phyloP scores from a whole-genome alignment of 2,888 invertebrate genomes.

The Brassicogethes aeneus region DNA sequence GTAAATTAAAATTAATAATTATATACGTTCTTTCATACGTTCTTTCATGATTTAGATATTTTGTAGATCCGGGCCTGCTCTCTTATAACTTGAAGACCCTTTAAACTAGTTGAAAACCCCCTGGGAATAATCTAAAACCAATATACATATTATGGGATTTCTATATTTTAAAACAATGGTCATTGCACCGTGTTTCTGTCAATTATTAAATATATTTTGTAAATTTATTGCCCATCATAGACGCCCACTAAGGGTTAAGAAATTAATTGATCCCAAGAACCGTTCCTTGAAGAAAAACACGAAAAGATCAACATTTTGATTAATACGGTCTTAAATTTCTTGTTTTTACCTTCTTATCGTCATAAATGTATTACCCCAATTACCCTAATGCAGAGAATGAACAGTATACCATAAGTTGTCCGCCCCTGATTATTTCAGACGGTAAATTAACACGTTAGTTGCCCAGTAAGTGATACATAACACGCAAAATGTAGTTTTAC shows the following conservation, averaged over 20 bases:
- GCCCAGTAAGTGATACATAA: not conserved
- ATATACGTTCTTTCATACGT: too few species aligned
- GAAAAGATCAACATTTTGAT: not conserved
- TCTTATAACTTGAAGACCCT: too few species aligned
- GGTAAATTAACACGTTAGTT: not conserved
- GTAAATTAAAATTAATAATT: too few species aligned
- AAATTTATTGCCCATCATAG: too few species aligned
- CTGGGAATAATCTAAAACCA: too few species aligned
- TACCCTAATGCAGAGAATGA: not conserved
- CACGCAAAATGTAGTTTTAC: not conserved
- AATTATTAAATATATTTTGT: too few species aligned
- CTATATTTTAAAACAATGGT: too few species aligned
- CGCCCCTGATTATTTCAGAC: not conserved
- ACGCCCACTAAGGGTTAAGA: not conserved
- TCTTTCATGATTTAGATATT: too few species aligned
- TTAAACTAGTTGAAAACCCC: too few species aligned
- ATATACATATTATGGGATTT: too few species aligned
- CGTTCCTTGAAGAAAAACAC: not conserved
- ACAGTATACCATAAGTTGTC: slow-evolving; percentile 1
- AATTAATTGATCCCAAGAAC: not conserved
- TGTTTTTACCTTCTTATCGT: not conserved
- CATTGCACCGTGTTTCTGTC: too few species aligned
- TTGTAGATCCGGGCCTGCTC: too few species aligned
- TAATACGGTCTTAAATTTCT: not conserved
- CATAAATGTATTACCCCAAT: not conserved